phyloP scores from a whole-genome alignment of 2,113 vertebrate genomes.

The Reinhardtius hippoglossoides region DNA sequence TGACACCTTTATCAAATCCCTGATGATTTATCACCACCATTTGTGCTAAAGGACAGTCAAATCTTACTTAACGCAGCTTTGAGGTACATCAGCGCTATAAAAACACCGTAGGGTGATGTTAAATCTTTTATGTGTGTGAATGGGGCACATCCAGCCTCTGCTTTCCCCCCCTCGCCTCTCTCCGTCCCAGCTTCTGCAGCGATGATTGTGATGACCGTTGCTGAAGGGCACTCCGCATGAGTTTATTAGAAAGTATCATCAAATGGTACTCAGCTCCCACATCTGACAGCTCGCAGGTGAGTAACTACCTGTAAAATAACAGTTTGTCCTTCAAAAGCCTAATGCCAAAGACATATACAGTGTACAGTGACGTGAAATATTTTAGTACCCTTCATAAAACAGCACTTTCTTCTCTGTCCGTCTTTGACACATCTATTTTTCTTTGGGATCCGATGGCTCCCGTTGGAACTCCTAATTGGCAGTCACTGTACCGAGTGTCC shows the following conservation, averaged over 20 bases:
- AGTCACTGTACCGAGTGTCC: constrained; percentile 82
- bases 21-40: constrained; percentile 43
- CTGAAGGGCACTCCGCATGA: constrained; percentile 59
- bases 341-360: constrained; percentile 45
- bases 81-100: constrained; percentile 53
- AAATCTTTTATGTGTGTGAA: constrained; percentile 51
- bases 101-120: constrained; percentile 53
- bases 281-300: constrained; percentile 64
- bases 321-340: constrained; percentile 73
- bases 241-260: constrained; percentile 66
- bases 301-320: constrained; percentile 61
- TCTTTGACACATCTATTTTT: constrained; percentile 79
- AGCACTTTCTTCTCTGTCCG: constrained; percentile 76
- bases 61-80: constrained; percentile 55
- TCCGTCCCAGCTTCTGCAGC: constrained; percentile 24
- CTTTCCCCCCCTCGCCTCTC: constrained; percentile 2
- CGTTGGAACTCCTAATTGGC: constrained; percentile 90
- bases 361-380: constrained; percentile 57
- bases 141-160: constrained; percentile 30
- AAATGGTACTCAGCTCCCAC: constrained; percentile 53
- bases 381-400: constrained; percentile 79
- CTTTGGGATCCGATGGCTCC: constrained; percentile 85
- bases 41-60: constrained; percentile 51
- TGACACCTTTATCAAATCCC: constrained; percentile 56
- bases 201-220: constrained; percentile 37